These are phyloP conservation scores for Nomada ruficornis DNA, from an alignment of 2,888 invertebrate species.

Conservation along the genomic window DNA sequence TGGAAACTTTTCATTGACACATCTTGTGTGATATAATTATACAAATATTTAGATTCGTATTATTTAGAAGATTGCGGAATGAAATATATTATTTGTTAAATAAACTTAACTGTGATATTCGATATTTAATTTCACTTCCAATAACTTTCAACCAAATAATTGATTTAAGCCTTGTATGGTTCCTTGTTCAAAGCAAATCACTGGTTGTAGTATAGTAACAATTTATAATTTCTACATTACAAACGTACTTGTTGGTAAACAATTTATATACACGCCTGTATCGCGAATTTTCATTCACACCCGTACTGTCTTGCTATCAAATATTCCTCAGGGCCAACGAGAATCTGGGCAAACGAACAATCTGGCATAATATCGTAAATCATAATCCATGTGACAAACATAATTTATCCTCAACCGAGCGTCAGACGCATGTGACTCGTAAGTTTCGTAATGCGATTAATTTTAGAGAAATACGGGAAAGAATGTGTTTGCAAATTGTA, in stretches of 20 bases:
- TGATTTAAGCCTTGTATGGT: neutral
- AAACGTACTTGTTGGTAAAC: neutral
- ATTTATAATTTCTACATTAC: neutral
- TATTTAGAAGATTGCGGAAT: neutral
- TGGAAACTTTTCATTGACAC: no score
- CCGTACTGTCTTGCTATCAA: neutral
- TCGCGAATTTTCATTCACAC: no score
- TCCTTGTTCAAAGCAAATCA: neutral
- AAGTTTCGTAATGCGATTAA: constrained; percentile 20
- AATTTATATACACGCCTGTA: neutral
- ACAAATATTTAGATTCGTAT: neutral
- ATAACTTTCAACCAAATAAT: neutral
- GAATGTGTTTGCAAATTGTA: neutral
- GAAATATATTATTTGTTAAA: neutral
- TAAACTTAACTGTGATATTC: neutral
- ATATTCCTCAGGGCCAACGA: constrained; percentile 1
- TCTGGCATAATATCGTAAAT: constrained; percentile 2
- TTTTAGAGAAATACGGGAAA: constrained; percentile 3
- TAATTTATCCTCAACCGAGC: constrained; percentile 23
- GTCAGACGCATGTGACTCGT: neutral
- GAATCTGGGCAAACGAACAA: constrained; percentile 12
- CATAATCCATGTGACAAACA: constrained; percentile 20
- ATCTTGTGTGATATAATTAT: no score
- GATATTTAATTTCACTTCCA: neutral
- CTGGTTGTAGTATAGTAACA: neutral